Base-by-base conservation (phyloP, 2,113 vertebrate species). In the Bombycilla garrulus region DNA sequence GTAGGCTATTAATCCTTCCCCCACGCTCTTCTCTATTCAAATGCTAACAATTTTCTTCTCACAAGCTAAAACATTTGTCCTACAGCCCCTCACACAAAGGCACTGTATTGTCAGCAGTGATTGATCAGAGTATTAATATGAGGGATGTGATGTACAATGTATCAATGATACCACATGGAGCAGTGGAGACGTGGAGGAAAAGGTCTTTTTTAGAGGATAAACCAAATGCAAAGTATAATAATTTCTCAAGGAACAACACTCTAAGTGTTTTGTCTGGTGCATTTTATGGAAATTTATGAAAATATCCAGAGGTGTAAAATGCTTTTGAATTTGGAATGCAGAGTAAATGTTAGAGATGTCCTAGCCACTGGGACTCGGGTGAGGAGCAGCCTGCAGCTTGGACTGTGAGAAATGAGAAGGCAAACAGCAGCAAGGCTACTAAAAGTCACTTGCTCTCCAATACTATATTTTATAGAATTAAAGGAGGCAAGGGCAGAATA, bases 1-100 rank as follows among this genome's bases (percentile, higher is more conserved):
- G 98, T 98, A 97, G 97, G 98, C 98, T 98, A 98, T 98, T 99
- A 99, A 99, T 99, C 99, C 98, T 98, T 97, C 97, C 97, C 95
- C 97, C 1, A 10, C 24, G 92, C 97, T 92, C 97, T 98, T 98
- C 98, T 97, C 98, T 98, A 99, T 99, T 99, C 99, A 99, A 99
- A 99, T 99, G 98, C 98, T 98, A 98, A 98, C 98, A 97, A 98
- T 98, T 98, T 98, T 98, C 98, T 98, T 96, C 98, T 98, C 98
- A 97, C 98, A 98, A 97, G 97, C 97, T 97, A 97, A 98, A 98
- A 99, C 98, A 99, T 99, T 99, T 99, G 99, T 99, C 98, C 98
- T 97, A 97, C 98, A 98, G 98, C 97, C 97, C 96, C 96, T 97
- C 96, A 62, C 98, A 99, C 99, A 99, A 99, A 99, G 99, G 98